phyloP scores from a whole-genome alignment of 2,888 invertebrate genomes.

The Apamea monoglypha region DNA sequence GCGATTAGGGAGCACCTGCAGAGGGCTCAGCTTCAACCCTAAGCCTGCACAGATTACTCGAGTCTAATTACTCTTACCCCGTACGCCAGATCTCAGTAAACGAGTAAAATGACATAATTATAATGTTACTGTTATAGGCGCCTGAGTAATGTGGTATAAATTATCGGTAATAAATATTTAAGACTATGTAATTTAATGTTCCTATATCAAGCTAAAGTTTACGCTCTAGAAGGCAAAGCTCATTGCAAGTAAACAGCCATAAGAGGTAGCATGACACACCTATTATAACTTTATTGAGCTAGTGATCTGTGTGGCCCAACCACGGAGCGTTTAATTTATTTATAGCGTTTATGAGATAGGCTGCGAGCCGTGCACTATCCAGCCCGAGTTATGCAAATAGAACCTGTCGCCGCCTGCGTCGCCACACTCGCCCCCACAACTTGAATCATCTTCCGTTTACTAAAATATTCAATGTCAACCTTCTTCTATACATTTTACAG shows the following conservation, averaged over 20 bases:
- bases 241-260: slow-evolving; percentile 51
- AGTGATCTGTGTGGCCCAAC: slow-evolving; percentile 68
- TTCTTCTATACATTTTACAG: slow-evolving; percentile 45
- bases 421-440: slow-evolving; percentile 66
- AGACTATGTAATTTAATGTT: slow-evolving; percentile 45
- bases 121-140: slow-evolving; percentile 31
- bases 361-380: slow-evolving; percentile 71
- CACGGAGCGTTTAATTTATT: slow-evolving; percentile 70
- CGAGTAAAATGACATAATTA: slow-evolving; percentile 37
- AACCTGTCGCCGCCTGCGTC: slow-evolving; percentile 71
- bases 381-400: slow-evolving; percentile 74
- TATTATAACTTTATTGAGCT: slow-evolving; percentile 67
- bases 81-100: slow-evolving; percentile 15
- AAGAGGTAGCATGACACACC: slow-evolving; percentile 59
- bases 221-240: slow-evolving; percentile 51
- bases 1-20: slow-evolving; percentile 39
- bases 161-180: slow-evolving; percentile 44
- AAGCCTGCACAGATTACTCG: slow-evolving; percentile 9
- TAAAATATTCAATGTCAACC: slow-evolving; percentile 62
- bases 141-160: slow-evolving; percentile 32
- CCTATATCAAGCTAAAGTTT: slow-evolving; percentile 42
- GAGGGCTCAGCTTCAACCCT: slow-evolving; percentile 26
- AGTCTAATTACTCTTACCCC: slow-evolving; percentile 22
- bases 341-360: slow-evolving; percentile 68
- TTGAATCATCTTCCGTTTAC: slow-evolving; percentile 68